A percentile compares a stretch with the other conserved stretches of the same genome.
Evolutionary conservation across 1,140 invertebrate species (phyloP).

Genomic region (Trinorchestia longiramus): DNA sequence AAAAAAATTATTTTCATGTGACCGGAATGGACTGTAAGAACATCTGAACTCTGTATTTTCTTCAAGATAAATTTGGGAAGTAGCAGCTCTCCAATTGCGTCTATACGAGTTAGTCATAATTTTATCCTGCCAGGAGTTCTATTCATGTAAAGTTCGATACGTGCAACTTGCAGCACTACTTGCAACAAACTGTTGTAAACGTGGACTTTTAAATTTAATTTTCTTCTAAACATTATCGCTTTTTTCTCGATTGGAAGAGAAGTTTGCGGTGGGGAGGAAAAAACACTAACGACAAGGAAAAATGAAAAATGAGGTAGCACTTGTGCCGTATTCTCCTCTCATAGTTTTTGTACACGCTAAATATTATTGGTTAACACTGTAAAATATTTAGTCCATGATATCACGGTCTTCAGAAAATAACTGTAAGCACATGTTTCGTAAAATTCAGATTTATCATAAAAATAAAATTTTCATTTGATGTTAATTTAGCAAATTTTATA

Average conservation of each 20-base stretch:
- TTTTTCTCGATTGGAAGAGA: neutral
- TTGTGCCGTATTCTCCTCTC: neutral
- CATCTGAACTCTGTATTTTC: neutral
- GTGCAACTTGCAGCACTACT: too few species aligned
- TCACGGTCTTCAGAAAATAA: neutral
- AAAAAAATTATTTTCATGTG: neutral
- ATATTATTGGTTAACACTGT: neutral
- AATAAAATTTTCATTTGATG: neutral
- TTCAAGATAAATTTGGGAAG: neutral
- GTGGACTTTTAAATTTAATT: too few species aligned
- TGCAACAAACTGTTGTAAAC: too few species aligned
- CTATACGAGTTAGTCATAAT: neutral
- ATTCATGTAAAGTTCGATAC: neutral
- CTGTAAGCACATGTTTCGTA: neutral
- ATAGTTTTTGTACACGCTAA: neutral
- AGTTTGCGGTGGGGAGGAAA: neutral
- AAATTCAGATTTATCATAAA: neutral
- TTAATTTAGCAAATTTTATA: neutral
- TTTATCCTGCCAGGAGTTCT: neutral
- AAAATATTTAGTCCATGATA: neutral
- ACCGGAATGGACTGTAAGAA: neutral
- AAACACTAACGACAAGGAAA: neutral
- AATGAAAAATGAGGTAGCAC: neutral
- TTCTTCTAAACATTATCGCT: neutral
- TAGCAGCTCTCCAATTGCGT: neutral